Conservation (phyloP, 2,888 invertebrate genomes). For the Villa cingulata region DNA sequence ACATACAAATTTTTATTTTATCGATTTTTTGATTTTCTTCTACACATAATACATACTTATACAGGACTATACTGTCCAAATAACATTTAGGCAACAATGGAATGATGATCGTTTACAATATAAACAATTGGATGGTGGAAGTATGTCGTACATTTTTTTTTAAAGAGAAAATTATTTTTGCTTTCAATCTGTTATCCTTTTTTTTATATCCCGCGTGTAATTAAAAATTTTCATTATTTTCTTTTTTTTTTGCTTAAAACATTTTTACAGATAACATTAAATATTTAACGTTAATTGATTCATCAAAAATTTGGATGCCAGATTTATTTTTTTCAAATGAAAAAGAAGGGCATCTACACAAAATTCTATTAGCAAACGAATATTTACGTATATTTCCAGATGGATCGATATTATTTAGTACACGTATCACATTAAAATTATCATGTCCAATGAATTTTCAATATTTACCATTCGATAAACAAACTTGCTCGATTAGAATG, state of each 20-base stretch:
- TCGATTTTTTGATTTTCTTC: too few species aligned
- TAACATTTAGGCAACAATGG: neutral
- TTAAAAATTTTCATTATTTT: too few species aligned
- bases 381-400: neutral
- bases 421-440: neutral
- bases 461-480: neutral
- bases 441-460: neutral
- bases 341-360: neutral
- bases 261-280: neutral
- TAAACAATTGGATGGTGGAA: neutral
- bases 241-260: too few species aligned
- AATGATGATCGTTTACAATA: neutral
- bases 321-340: neutral
- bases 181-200: too few species aligned
- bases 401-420: neutral
- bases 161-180: too few species aligned
- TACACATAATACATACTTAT: too few species aligned
- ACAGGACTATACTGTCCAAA: neutral
- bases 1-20: too few species aligned
- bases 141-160: too few species aligned
- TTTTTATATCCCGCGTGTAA: too few species aligned
- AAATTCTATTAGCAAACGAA: neutral
- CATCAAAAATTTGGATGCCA: neutral
- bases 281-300: neutral
- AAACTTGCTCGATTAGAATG: neutral